These are phyloP conservation scores for Lithosia quadra DNA, from an alignment of 2,888 invertebrate genomes.

Conservation along the genomic window DNA sequence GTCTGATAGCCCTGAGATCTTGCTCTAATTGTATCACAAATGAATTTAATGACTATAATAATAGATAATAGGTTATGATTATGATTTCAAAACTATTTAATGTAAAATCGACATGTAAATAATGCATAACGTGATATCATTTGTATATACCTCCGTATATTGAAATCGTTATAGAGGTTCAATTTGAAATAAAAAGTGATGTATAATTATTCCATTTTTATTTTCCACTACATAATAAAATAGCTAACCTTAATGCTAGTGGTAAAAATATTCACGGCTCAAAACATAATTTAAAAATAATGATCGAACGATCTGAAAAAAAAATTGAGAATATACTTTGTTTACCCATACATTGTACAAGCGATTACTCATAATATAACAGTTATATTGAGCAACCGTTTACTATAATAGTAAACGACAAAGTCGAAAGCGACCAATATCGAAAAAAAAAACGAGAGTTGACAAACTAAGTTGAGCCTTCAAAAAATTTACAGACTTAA, in stretches of 20 bases:
- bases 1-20: background rate
- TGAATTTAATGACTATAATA: slow-evolving; percentile 34
- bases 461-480: background rate
- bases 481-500: background rate
- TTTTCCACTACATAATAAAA: slow-evolving; percentile 27
- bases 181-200: slow-evolving; percentile 39
- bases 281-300: slow-evolving; percentile 28
- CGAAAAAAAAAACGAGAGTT: background rate
- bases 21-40: slow-evolving; percentile 20
- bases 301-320: slow-evolving; percentile 28
- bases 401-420: background rate
- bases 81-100: slow-evolving; percentile 22
- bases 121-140: slow-evolving; percentile 45
- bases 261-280: background rate
- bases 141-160: slow-evolving; percentile 45
- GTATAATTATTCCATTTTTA: slow-evolving; percentile 24
- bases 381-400: background rate
- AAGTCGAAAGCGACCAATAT: background rate
- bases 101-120: slow-evolving; percentile 45
- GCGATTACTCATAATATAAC: background rate
- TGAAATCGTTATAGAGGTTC: slow-evolving; percentile 39
- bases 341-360: background rate
- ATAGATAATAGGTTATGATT: too few species aligned
- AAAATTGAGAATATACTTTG: background rate
- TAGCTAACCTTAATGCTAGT: slow-evolving; percentile 32